phyloP scores from a whole-genome alignment of 2,888 invertebrate species.

The Oxyscelio sp. region DNA sequence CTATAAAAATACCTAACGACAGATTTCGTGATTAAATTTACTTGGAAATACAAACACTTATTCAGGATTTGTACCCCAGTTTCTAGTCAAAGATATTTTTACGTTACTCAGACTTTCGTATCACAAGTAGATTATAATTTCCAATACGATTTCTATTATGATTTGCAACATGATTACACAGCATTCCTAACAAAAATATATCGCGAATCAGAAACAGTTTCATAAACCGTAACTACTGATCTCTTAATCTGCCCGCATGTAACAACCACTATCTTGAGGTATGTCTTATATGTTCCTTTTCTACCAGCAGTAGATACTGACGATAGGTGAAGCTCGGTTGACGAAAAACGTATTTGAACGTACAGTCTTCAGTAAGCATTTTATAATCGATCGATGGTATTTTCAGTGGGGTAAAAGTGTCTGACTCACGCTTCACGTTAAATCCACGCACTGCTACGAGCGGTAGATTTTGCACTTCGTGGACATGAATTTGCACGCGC shows the following conservation, averaged over 20 bases:
- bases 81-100: conserved; percentile 37
- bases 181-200: conserved; percentile 30
- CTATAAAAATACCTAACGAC: too few relatives aligned
- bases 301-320: conserved; percentile 26
- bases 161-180: too few relatives aligned
- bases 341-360: conserved; percentile 69
- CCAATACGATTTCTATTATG: conserved; percentile 61
- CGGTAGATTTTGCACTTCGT: conserved; percentile 29
- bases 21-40: too few relatives aligned
- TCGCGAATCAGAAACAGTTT: conserved; percentile 43
- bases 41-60: too few relatives aligned
- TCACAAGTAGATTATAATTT: conserved; percentile 49
- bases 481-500: conserved; percentile 38
- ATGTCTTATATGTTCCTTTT: conserved; percentile 54
- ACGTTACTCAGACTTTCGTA: conserved; percentile 4
- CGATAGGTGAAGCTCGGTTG: conserved; percentile 41
- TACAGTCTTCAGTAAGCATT: conserved; percentile 68
- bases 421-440: conserved; percentile 67
- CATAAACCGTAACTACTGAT: conserved; percentile 52
- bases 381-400: conserved; percentile 63
- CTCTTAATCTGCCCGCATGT: conserved; percentile 64
- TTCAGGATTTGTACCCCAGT: too few relatives aligned
- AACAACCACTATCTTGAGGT: conserved; percentile 45
- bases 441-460: conserved; percentile 55
- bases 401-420: conserved; percentile 73